A percentile compares a stretch with the other conserved stretches of the same genome.
Evolutionary conservation across 1,140 invertebrate genomes (phyloP).

Genomic region (Augochlora pura): DNA sequence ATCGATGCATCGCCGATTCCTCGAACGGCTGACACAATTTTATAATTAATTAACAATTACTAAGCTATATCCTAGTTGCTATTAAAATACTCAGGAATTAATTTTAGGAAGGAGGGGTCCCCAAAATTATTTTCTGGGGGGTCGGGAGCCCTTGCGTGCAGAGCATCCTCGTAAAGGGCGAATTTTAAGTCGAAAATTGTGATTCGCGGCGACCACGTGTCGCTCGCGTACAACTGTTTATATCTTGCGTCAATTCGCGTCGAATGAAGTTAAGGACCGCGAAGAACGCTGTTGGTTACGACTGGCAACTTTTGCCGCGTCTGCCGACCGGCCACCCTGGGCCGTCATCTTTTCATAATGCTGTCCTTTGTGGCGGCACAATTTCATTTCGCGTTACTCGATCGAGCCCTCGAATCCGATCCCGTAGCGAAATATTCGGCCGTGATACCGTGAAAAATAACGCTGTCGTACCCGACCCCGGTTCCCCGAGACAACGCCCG

Average conservation of each 20-base stretch:
- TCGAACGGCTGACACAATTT: neutral
- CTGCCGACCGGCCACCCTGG: neutral
- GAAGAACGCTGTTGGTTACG: neutral
- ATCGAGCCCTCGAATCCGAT: neutral
- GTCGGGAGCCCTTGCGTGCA: too few species aligned
- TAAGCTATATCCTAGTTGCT: too few species aligned
- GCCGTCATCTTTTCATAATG: neutral
- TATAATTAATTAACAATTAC: conserved; percentile 45
- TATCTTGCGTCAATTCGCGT: too few species aligned
- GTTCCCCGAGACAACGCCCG: neutral
- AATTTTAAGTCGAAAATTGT: too few species aligned
- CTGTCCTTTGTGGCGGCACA: neutral
- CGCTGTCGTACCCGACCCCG: neutral
- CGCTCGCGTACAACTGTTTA: too few species aligned
- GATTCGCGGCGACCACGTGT: too few species aligned
- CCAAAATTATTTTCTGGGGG: too few species aligned
- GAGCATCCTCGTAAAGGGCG: too few species aligned
- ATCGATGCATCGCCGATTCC: too few species aligned
- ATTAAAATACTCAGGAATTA: too few species aligned
- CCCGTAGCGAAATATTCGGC: neutral
- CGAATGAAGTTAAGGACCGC: too few species aligned
- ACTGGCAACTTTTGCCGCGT: neutral
- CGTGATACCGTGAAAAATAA: neutral
- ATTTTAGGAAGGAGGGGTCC: too few species aligned
- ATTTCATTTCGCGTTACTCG: conserved; percentile 1